These are phyloP conservation scores for Phyto melanocephala DNA, from an alignment of 2,888 invertebrate genomes.

Conservation along the genomic window DNA sequence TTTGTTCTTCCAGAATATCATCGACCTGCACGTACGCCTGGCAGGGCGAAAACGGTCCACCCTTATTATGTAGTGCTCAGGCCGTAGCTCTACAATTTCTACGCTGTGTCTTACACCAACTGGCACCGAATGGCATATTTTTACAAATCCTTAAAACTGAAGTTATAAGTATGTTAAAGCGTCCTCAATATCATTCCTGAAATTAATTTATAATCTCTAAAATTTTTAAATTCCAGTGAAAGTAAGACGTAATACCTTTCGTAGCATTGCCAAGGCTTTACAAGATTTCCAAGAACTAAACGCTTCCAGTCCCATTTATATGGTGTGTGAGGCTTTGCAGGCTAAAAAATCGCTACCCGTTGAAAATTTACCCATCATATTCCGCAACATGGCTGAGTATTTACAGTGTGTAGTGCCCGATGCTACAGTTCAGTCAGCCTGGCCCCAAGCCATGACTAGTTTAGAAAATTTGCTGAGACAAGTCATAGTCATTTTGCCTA, in stretches of 20 bases:
- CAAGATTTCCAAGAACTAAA: conserved; percentile 97
- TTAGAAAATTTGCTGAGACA: conserved; percentile 92
- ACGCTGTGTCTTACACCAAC: conserved; percentile 96
- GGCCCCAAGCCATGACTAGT: conserved; percentile 90
- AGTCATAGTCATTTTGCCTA: conserved; percentile 84
- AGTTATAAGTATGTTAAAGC: conserved; percentile 84
- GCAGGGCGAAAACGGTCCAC: conserved; percentile 92
- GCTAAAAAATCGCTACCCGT: conserved; percentile 86
- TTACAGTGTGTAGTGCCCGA: conserved; percentile 94
- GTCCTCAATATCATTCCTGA: too few species aligned
- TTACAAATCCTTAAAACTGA: conserved; percentile 96
- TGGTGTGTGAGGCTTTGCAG: conserved; percentile 87
- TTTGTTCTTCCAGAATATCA: conserved; percentile 82
- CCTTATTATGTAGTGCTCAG: conserved; percentile 95
- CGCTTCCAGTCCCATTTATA: conserved; percentile 94
- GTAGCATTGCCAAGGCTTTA: conserved; percentile 94
- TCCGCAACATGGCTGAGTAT: conserved; percentile 95
- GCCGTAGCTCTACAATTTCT: conserved; percentile 98
- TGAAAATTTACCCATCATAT: conserved; percentile 86
- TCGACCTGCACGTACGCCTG: conserved; percentile 90
- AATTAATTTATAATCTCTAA: not conserved
- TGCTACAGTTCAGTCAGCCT: conserved; percentile 85
- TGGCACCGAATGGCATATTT: conserved; percentile 98
- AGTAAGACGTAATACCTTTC: conserved; percentile 90
- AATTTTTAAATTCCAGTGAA: conserved; percentile 70